Base-by-base conservation (phyloP, 2,797 vertebrate genomes). In the Lagocephalus sceleratus region DNA sequence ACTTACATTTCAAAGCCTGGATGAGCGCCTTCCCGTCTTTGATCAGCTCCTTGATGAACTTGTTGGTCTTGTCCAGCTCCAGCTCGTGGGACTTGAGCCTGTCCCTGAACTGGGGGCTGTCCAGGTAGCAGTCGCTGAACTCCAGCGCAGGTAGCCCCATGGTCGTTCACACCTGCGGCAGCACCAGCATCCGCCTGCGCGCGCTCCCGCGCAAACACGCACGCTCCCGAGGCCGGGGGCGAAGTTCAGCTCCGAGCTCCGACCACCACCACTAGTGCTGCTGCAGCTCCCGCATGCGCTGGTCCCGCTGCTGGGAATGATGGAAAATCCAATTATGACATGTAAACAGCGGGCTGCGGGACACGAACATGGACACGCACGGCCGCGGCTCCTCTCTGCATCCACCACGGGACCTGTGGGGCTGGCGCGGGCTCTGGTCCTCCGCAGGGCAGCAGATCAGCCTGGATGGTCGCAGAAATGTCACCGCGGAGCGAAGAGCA, bases 31-130 rank as follows among this genome's bases (percentile, higher is more conserved):
- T 92, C 6, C 92, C 91, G 48, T 93, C 92, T 55, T 93, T 93
- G n/a, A 93, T 92, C 47, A 93, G 88, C 83, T 92, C 91, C 76
- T 93, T 93, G 86, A 93, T 93, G 81, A 92, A 92, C 85, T 92
- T 92, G 76, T 91, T 93, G 64, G 91, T 93, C 68, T 91, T 92
- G 77, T 93, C 92, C 81, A 93, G 85, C 77, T 92, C 92, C 75
- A 90, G 66, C 2, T 93, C 92, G 54, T 93, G 92, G 5, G 89
- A 92, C 69, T 91, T 91, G 43, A 93, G 83, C 32, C 91, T 79
- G 51, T 93, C 92, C 62, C 92, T 71, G 81, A 93, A 92, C 57
- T 90, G 88, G 0, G 92, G 92, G 55, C 92, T 92, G 86, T 92
- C 92, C 84, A 92, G 64, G 84, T 91, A 91, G 67, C 90, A 93